Evolutionary conservation across 2,888 invertebrate species (phyloP).

Genomic region (Eristalis intricaria): DNA sequence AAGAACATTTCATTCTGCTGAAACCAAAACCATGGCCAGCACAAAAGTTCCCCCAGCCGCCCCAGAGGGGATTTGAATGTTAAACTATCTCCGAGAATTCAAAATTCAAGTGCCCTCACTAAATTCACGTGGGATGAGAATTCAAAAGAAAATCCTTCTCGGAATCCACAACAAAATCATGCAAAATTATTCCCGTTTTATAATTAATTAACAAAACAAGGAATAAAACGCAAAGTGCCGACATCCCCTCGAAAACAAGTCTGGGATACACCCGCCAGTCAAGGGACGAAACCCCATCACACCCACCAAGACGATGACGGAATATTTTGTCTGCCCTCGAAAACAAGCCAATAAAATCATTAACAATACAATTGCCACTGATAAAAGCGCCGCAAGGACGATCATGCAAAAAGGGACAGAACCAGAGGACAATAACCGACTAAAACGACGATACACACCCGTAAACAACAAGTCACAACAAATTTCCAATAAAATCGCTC

Average conservation of each 20-base stretch:
- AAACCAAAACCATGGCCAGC: not conserved
- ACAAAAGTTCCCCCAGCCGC: not conserved
- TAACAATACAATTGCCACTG: slow-evolving; percentile 68
- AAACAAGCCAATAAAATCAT: slow-evolving; percentile 67
- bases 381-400: slow-evolving; percentile 37
- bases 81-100: not conserved
- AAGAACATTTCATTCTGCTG: too few relatives aligned
- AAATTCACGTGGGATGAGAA: not conserved
- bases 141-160: not conserved
- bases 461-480: slow-evolving; percentile 58
- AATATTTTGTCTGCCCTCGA: slow-evolving; percentile 41
- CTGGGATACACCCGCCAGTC: not conserved
- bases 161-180: not conserved
- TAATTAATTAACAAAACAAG: not conserved
- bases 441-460: slow-evolving; percentile 35
- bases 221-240: not conserved
- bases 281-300: not conserved
- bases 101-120: not conserved
- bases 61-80: not conserved
- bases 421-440: slow-evolving; percentile 16
- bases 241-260: not conserved
- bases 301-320: slow-evolving; percentile 3
- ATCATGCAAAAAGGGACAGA: slow-evolving; percentile 1
- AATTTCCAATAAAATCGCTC: slow-evolving; percentile 58
- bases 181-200: not conserved